phyloP scores from a whole-genome alignment of 2,888 invertebrate species.

The Stramonita haemastoma region DNA sequence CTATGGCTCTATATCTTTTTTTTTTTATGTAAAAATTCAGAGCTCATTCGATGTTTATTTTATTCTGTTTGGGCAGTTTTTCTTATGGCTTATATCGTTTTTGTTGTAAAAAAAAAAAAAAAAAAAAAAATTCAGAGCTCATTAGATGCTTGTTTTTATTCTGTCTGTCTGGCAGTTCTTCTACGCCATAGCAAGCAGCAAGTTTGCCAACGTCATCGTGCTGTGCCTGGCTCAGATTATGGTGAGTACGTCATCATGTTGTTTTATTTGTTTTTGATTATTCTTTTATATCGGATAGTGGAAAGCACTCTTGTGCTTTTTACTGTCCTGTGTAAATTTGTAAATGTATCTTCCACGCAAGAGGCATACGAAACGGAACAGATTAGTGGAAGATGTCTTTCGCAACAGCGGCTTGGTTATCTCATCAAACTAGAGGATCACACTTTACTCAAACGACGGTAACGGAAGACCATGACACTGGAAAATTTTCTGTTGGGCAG shows the following conservation, averaged over 20 bases:
- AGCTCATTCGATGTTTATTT: no score
- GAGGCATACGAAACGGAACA: neutral
- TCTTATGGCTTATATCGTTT: neutral
- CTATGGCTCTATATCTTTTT: neutral
- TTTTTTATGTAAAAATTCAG: no score
- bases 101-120: no score
- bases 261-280: neutral
- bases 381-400: neutral
- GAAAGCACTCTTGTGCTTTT: neutral
- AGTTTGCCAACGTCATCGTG: conserved; percentile 97
- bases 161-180: conserved; percentile 86
- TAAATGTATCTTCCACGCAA: no score
- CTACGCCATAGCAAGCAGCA: conserved; percentile 98
- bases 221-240: conserved; percentile 92
- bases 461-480: no score
- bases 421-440: neutral
- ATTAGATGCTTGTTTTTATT: no score
- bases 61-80: neutral
- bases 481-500: no score
- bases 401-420: neutral
- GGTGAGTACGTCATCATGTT: conserved; percentile 80
- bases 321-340: no score
- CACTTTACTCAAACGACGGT: neutral
- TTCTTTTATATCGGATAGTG: neutral
- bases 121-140: no score